Conservation (phyloP, 2,797 vertebrate species). For the Nannoperca obscura region DNA sequence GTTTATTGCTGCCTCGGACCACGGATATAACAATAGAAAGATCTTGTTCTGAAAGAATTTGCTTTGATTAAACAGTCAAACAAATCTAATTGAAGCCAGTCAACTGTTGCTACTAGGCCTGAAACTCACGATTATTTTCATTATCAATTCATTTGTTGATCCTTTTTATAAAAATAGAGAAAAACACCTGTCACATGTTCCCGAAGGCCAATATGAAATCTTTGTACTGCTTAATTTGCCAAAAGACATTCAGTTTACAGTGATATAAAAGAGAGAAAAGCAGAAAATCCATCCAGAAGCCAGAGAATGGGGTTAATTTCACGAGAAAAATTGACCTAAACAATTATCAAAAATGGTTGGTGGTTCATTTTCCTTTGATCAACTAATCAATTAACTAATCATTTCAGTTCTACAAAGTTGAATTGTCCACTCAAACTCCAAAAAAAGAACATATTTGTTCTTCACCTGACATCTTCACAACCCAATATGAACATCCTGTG, state of each 20-base stretch:
- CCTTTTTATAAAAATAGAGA: not conserved
- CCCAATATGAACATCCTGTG: not conserved
- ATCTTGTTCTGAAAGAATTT: slow-evolving; percentile 6
- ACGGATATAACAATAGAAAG: slow-evolving; percentile 10
- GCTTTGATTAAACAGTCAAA: not conserved
- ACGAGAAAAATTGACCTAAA: not conserved
- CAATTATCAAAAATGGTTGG: slow-evolving; percentile 1
- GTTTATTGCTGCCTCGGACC: slow-evolving; percentile 13
- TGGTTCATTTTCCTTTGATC: slow-evolving; percentile 12
- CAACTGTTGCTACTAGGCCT: not conserved
- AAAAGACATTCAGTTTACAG: slow-evolving; percentile 3
- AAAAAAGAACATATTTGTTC: not conserved
- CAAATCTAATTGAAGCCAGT: slow-evolving; percentile 1
- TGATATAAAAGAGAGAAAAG: not conserved
- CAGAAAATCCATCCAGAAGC: not conserved
- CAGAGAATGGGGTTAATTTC: slow-evolving; percentile 5
- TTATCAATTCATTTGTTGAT: not conserved
- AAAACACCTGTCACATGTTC: not conserved
- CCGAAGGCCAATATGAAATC: not conserved
- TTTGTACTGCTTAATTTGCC: not conserved
- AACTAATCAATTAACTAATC: slow-evolving; percentile 5
- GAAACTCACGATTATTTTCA: slow-evolving; percentile 2
- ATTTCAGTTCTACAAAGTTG: slow-evolving; percentile 14
- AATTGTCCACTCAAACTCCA: slow-evolving; percentile 21
- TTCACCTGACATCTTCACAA: slow-evolving; percentile 14